Base-by-base conservation (phyloP, 2,113 vertebrate genomes). In the Amblyopsis rosae region DNA sequence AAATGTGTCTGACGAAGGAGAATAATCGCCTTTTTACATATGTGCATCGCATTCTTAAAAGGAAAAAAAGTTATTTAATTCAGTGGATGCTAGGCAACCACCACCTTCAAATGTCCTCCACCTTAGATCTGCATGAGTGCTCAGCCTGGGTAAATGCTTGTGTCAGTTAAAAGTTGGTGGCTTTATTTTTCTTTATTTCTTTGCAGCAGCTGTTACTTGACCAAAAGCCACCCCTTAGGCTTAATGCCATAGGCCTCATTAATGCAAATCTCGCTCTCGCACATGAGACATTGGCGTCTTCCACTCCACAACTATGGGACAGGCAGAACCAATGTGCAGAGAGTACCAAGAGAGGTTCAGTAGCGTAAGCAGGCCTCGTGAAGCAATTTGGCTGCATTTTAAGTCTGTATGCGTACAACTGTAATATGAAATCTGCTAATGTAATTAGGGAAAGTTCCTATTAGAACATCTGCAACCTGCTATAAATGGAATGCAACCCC, bases 211-310 rank as follows among this genome's bases (percentile, higher is more conserved):
- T 77, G 75, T 69, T 73, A 82, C 81, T 72, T 10, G 67, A 73
- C 73, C 80, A 77, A 74, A 83, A 83, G 76, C 70, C 76, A 77
- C 65, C 54, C 69, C 77, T 76, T 79, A 55, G 73, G 80, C 81
- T 87, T 83, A 81, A 77, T 75, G 70, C 65, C 51, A 53, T 75
- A 65, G 75, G 81, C 53, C 84, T 90, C 87, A 90, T 90, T 90
- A 88, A 91, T 92, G 90, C 87, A 92, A 89, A 89, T 88, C 90
- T 90, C 67, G 62, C 76, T 77, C 73, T 45, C 65, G 71, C 75
- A 64, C 79, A 82, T 71, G 72, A 79, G 77, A 86, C 82, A 85
- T 76, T 69, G 79, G 64, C 79, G 86, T 59, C 71, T 47, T 86
- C 67, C 68, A 47, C 58, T 70, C 57, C 49, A 35, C 3, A 32